A percentile compares a stretch with the other conserved stretches of the same genome.
Conservation (phyloP, 2,888 invertebrate species). For the Hirtodrosophila alboralis region DNA sequence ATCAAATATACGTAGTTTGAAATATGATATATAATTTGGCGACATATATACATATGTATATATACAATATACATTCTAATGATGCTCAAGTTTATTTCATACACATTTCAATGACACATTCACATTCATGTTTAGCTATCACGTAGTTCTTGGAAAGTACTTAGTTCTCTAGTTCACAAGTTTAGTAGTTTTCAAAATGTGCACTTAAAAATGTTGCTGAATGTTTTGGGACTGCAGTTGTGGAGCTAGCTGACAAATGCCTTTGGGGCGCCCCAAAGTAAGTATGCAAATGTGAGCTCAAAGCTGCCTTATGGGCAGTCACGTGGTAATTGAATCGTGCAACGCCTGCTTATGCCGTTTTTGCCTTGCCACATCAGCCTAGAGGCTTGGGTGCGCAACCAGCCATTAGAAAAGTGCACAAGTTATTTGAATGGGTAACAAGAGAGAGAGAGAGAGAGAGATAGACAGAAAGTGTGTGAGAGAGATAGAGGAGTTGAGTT, state of each 20-base stretch:
- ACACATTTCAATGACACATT: too few relatives aligned
- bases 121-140: neutral
- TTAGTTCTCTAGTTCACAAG: conserved; percentile 3
- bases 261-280: conserved; percentile 43
- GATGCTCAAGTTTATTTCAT: too few relatives aligned
- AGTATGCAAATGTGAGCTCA: conserved; percentile 67
- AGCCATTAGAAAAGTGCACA: conserved; percentile 72
- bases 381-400: conserved; percentile 16
- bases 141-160: conserved; percentile 16
- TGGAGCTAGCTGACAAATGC: conserved; percentile 58
- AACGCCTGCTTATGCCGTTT: conserved; percentile 33
- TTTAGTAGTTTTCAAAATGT: conserved; percentile 26
- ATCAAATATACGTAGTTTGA: too few relatives aligned
- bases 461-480: neutral
- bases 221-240: conserved; percentile 43
- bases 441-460: neutral
- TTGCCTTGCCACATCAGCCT: neutral
- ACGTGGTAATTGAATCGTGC: conserved; percentile 75
- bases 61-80: too few relatives aligned
- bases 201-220: conserved; percentile 61
- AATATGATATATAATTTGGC: too few relatives aligned
- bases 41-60: too few relatives aligned
- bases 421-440: conserved; percentile 29
- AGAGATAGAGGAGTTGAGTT: conserved; percentile 5
- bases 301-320: conserved; percentile 60